These are phyloP conservation scores for Neomicropteryx cornuta DNA, from an alignment of 1,140 invertebrate species.

Conservation along the genomic window DNA sequence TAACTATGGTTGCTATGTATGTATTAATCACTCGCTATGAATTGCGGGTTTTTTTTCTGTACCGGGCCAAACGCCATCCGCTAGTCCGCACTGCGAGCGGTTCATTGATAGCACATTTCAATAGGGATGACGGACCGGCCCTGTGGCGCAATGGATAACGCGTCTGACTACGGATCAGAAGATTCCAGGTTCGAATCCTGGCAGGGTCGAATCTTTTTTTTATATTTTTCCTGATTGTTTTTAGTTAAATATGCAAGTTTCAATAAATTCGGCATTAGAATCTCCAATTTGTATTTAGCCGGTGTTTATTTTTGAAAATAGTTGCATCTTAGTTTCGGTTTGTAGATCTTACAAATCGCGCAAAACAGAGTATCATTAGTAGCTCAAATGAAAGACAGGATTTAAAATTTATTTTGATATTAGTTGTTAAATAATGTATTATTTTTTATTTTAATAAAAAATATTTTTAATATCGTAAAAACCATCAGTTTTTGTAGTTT, in stretches of 20 bases:
- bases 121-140: slow-evolving; percentile 34
- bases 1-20: no score
- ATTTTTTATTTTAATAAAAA: no score
- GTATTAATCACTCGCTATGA: no score
- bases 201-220: slow-evolving; percentile 46
- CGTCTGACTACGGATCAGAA: slow-evolving; percentile 87
- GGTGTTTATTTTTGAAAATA: background rate
- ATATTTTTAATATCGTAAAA: no score
- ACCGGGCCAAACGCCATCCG: no score
- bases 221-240: slow-evolving; percentile 16
- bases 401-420: no score
- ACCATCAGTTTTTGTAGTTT: no score
- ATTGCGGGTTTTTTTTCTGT: no score
- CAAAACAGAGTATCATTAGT: no score
- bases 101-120: background rate
- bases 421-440: no score
- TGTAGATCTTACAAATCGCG: background rate
- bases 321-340: background rate
- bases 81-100: background rate
- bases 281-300: background rate
- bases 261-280: background rate
- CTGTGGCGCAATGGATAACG: slow-evolving; percentile 87
- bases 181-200: slow-evolving; percentile 88
- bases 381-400: no score
- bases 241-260: background rate